These are phyloP conservation scores for Toxotes lorentzi DNA, from an alignment of 2,797 vertebrate genomes.

Conservation along the genomic window DNA sequence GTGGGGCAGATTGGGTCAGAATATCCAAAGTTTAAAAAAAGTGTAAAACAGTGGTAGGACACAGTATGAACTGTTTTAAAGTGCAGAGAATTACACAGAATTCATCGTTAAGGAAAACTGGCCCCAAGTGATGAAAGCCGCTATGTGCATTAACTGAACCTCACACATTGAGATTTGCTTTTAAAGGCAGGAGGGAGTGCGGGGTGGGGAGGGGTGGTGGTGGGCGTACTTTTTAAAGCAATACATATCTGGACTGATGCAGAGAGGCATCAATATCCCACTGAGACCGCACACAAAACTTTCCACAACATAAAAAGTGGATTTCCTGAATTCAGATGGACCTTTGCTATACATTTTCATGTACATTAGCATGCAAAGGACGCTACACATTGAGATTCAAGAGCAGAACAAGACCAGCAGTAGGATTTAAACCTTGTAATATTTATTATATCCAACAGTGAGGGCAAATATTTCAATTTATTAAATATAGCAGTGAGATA, in stretches of 20 bases:
- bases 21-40: not conserved
- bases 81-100: not conserved
- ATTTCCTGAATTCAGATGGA: not conserved
- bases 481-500: not conserved
- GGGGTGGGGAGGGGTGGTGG: no score
- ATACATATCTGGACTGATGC: not conserved
- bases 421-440: not conserved
- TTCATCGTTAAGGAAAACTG: not conserved
- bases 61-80: not conserved
- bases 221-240: not conserved
- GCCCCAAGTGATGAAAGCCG: not conserved
- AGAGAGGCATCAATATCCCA: not conserved
- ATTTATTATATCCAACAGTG: not conserved
- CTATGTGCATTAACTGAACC: not conserved
- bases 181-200: not conserved
- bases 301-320: not conserved
- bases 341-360: not conserved
- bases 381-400: not conserved
- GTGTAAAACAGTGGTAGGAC: not conserved
- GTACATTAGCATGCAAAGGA: not conserved
- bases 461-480: conserved; percentile 3
- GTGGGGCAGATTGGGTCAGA: not conserved
- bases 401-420: not conserved
- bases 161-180: not conserved
- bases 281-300: not conserved